phyloP scores from a whole-genome alignment of 1,140 invertebrate species.

The Vollenhovia emeryi region DNA sequence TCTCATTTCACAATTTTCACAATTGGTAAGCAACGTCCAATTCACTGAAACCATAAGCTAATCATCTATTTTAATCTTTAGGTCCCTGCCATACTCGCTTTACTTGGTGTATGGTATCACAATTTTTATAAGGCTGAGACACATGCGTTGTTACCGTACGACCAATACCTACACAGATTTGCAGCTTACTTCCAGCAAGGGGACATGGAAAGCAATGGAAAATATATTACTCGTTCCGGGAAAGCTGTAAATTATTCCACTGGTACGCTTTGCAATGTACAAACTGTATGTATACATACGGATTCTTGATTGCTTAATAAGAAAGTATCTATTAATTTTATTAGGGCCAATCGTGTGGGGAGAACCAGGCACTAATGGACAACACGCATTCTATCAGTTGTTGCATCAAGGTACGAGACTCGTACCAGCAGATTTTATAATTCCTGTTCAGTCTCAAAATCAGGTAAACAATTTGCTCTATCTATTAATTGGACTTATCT shows the following conservation, averaged over 20 bases:
- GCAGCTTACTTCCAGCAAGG: conserved; percentile 99
- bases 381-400: conserved; percentile 99
- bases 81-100: conserved; percentile 97
- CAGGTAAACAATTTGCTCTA: conserved; percentile 88
- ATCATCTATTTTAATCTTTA: conserved; percentile 80
- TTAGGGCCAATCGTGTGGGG: conserved; percentile 90
- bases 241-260: conserved; percentile 92
- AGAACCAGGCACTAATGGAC: conserved; percentile 99
- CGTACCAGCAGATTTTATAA: conserved; percentile 99
- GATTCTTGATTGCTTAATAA: background rate
- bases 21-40: background rate
- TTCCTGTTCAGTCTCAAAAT: conserved; percentile 96
- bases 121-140: conserved; percentile 99
- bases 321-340: conserved; percentile 45
- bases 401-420: conserved; percentile 96
- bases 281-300: conserved; percentile 8
- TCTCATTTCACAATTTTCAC: too few relatives aligned
- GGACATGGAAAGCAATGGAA: conserved; percentile 99
- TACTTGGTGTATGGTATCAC: conserved; percentile 98
- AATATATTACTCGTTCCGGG: conserved; percentile 94
- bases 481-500: background rate
- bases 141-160: conserved; percentile 98
- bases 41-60: background rate
- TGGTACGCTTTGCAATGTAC: conserved; percentile 84
- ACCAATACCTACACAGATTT: conserved; percentile 99